A percentile compares a stretch with the other conserved stretches of the same genome.
These are phyloP conservation scores for Thymelicus acteon DNA, from an alignment of 2,888 invertebrate genomes.

Conservation along the genomic window DNA sequence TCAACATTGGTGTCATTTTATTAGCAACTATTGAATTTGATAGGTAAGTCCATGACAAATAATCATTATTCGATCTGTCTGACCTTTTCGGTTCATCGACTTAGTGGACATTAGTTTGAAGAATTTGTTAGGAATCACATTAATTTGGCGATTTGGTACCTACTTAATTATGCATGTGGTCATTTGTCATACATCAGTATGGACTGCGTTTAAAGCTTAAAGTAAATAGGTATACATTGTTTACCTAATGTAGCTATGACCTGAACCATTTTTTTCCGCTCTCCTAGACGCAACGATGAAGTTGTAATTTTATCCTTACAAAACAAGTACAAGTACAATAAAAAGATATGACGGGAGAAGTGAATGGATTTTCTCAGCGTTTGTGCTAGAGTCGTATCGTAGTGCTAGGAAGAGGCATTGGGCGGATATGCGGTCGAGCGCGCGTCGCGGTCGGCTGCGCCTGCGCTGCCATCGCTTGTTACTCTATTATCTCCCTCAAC, in stretches of 20 bases:
- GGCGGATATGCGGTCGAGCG: constrained; percentile 82
- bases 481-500: constrained; percentile 74
- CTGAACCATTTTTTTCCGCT: too few relatives aligned
- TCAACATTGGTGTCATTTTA: constrained; percentile 20
- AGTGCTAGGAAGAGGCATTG: constrained; percentile 70
- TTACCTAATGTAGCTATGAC: too few relatives aligned
- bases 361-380: constrained; percentile 38
- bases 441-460: constrained; percentile 71
- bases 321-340: constrained; percentile 3
- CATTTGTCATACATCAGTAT: too few relatives aligned
- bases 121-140: constrained; percentile 4
- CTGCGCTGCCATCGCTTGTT: constrained; percentile 74
- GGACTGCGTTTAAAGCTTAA: too few relatives aligned
- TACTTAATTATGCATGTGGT: not conserved
- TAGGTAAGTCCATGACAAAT: constrained; percentile 29
- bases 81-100: constrained; percentile 44
- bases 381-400: constrained; percentile 44
- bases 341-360: not conserved
- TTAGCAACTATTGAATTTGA: constrained; percentile 19
- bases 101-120: constrained; percentile 22
- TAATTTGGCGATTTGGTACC: constrained; percentile 15
- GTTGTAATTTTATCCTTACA: too few relatives aligned
- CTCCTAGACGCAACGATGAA: too few relatives aligned
- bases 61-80: constrained; percentile 36
- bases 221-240: too few relatives aligned